Evolutionary conservation across 2,113 vertebrate genomes (phyloP).

Genomic region (Noctilio leporinus): DNA sequence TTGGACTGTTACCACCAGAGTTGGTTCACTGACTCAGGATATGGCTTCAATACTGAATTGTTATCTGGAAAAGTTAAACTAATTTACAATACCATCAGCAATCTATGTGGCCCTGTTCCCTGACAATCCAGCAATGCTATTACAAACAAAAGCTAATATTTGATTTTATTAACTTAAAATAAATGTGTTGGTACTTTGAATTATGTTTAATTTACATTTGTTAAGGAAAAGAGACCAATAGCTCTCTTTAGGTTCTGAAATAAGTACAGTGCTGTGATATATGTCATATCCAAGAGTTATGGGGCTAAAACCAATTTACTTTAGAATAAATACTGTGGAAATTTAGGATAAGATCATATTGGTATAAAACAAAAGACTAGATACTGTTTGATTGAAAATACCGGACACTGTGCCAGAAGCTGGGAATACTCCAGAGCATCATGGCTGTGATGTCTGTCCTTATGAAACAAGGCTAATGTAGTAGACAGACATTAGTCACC

Average conservation of each 20-base stretch:
- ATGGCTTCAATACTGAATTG: not conserved
- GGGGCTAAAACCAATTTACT: not conserved
- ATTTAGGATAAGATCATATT: slow-evolving; percentile 23
- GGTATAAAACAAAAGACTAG: not conserved
- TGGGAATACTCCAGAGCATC: not conserved
- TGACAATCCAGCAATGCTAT: not conserved
- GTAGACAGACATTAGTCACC: not conserved
- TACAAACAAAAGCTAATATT: slow-evolving; percentile 29
- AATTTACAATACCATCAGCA: not conserved
- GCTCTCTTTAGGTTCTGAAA: not conserved
- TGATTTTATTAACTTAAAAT: slow-evolving; percentile 15
- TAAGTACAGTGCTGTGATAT: not conserved
- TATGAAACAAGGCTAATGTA: not conserved
- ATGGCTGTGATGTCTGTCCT: not conserved
- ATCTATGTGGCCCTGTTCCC: not conserved
- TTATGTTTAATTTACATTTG: slow-evolving; percentile 29
- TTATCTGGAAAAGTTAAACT: not conserved
- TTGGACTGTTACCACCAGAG: not conserved
- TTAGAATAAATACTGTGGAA: slow-evolving; percentile 1
- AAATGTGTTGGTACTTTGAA: not conserved
- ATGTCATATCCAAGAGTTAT: not conserved
- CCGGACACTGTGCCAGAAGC: not conserved
- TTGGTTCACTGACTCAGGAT: not conserved
- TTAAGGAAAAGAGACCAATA: slow-evolving; percentile 1
- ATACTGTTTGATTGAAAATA: not conserved